Conservation (phyloP, 1,140 invertebrate genomes). For the Pantala flavescens region DNA sequence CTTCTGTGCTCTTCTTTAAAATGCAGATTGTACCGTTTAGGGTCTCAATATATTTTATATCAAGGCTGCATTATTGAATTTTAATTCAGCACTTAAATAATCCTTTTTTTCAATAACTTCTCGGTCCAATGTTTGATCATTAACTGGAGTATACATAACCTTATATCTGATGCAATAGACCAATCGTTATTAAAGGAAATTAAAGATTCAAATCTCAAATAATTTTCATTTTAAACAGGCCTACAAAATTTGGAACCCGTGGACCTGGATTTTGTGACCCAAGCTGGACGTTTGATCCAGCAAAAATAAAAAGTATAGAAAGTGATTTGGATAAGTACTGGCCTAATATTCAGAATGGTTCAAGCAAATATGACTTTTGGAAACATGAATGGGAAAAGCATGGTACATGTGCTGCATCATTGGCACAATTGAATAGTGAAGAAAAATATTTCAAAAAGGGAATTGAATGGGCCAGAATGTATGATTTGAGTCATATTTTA, state of each 20-base stretch:
- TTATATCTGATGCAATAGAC: no score
- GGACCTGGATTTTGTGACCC: conserved; percentile 59
- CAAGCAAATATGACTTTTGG: conserved; percentile 55
- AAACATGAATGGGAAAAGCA: conserved; percentile 77
- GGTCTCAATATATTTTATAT: neutral
- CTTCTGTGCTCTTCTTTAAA: neutral
- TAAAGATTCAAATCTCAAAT: no score
- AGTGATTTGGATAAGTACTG: conserved; percentile 52
- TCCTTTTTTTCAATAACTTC: no score
- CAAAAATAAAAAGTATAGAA: conserved; percentile 44
- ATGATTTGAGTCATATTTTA: conserved; percentile 52
- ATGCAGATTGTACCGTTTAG: neutral
- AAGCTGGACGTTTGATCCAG: conserved; percentile 50
- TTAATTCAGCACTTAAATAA: no score
- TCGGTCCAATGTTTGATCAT: no score
- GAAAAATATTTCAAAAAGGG: conserved; percentile 62
- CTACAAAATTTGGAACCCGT: conserved; percentile 51
- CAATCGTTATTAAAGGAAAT: no score
- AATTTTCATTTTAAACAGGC: conserved; percentile 37
- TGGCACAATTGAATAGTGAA: conserved; percentile 51
- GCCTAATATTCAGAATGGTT: conserved; percentile 57
- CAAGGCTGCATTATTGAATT: no score
- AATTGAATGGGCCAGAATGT: conserved; percentile 48
- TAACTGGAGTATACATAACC: no score
- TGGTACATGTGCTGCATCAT: conserved; percentile 59